These are phyloP conservation scores for Odocoileus virginianus DNA, from an alignment of 2,113 vertebrate species.

Conservation along the genomic window DNA sequence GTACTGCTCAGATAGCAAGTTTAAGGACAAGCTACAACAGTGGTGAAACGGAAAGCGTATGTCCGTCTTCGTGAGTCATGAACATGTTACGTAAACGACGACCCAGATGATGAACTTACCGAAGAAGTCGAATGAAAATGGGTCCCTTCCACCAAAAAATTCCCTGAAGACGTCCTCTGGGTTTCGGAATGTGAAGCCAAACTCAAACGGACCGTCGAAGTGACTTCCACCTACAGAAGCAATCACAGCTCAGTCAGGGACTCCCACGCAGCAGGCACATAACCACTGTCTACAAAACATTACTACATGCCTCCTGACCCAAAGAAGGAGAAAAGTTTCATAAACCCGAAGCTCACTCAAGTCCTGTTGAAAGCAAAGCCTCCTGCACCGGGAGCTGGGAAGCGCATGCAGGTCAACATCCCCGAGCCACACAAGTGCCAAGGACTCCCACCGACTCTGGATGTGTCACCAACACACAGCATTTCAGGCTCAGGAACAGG, in stretches of 20 bases:
- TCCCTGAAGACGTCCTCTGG: conserved; percentile 98
- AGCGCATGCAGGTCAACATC: fast-evolving
- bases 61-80: fast-evolving
- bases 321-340: background rate
- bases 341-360: background rate
- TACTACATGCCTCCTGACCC: fast-evolving
- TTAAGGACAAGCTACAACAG: background rate
- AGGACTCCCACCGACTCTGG: fast-evolving
- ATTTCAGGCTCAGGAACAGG: background rate
- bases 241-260: background rate
- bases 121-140: conserved; percentile 92
- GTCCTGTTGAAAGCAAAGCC: background rate
- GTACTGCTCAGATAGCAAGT: background rate
- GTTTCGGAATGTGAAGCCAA: conserved; percentile 96
- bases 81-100: background rate
- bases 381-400: no score
- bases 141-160: conserved; percentile 95
- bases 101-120: conserved; percentile 79
- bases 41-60: fast-evolving
- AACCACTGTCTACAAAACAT: background rate
- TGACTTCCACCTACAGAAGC: conserved; percentile 81
- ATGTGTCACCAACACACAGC: background rate
- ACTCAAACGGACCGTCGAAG: conserved; percentile 83
- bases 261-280: background rate
- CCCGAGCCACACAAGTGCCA: fast-evolving